Evolutionary conservation across 2,113 vertebrate species (phyloP).

Genomic region (Myrmecophaga tridactyla): DNA sequence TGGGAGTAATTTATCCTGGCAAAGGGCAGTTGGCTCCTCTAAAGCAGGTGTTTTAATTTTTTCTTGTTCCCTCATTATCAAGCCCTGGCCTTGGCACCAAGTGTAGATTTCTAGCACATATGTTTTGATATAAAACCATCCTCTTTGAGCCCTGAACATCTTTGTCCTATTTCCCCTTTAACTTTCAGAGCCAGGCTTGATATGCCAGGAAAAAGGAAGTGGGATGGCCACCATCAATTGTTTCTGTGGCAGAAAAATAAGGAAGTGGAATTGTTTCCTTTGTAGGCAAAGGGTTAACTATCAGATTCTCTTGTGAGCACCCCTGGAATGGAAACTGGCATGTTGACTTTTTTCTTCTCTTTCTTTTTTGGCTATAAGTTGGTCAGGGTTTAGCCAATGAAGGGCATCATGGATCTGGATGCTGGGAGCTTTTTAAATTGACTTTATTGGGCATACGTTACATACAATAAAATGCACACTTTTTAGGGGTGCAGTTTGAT

Average conservation of each 20-base stretch:
- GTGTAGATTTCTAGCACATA: neutral
- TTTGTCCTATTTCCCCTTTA: neutral
- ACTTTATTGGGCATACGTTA: neutral
- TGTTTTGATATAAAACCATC: neutral
- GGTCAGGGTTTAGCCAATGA: neutral
- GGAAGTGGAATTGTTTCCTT: slow-evolving; percentile 36
- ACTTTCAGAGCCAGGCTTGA: slow-evolving; percentile 7
- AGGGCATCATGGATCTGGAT: neutral
- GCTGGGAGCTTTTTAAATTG: neutral
- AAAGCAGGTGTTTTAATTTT: neutral
- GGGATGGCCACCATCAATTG: neutral
- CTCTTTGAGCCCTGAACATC: neutral
- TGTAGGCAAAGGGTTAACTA: neutral
- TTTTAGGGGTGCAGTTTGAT: neutral
- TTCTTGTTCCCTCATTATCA: neutral
- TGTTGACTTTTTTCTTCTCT: neutral
- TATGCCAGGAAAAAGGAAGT: slow-evolving; percentile 43
- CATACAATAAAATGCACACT: neutral
- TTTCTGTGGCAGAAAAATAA: slow-evolving; percentile 47
- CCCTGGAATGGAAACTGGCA: neutral
- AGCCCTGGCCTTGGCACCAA: neutral
- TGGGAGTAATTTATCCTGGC: neutral
- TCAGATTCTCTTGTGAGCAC: neutral
- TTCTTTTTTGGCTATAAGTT: neutral
- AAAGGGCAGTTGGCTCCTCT: neutral